Base-by-base conservation (phyloP, 1,140 invertebrate species). In the Probaryconus sp. region DNA sequence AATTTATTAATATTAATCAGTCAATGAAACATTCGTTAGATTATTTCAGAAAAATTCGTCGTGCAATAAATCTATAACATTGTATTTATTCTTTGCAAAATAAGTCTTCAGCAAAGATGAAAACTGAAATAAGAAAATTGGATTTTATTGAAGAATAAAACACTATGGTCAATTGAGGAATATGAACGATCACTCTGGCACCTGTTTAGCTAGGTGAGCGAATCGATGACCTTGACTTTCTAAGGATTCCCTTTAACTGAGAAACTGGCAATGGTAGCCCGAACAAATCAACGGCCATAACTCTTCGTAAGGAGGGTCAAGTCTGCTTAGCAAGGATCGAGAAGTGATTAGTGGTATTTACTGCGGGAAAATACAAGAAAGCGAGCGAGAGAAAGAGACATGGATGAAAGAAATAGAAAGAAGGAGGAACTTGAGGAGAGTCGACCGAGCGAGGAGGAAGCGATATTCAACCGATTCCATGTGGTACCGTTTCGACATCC, bases 241-340 rank as follows among this genome's bases (percentile, higher is more conserved):
- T 43, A 13, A 38, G 47, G 14, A 56, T 47, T 28, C 50, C 24
- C 48, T 48, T 55, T 67, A 48, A 58, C 40, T 16, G 21, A 24
- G 43, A n/a, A 30, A 16, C 21, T 61, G 26, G 10, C 40, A 20
- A 33, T 42, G 45, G 51, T 67, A 69, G 70, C 67, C 65, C 69
- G 67, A 37, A 71, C 68, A 61, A 74, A 80, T 71, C 64, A 76
- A 64, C 40, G 48, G 55, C 75, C 42, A 77, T 79, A 77, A 77
- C 38, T 79, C 75, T 71, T 69, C 28, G 38, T 18, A 43, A 64
- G 67, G 21, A 64, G 64, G 78, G 78, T 77, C 78, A 75, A 77
- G 64, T 48, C 58, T 20, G 71, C 71, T 70, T 75, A 64, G 43
- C 58, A 50, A 68, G 64, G 63, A 71, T 75, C 71, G 58, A 68